Conservation (phyloP, 2,113 vertebrate species). For the Coreoperca whiteheadi region DNA sequence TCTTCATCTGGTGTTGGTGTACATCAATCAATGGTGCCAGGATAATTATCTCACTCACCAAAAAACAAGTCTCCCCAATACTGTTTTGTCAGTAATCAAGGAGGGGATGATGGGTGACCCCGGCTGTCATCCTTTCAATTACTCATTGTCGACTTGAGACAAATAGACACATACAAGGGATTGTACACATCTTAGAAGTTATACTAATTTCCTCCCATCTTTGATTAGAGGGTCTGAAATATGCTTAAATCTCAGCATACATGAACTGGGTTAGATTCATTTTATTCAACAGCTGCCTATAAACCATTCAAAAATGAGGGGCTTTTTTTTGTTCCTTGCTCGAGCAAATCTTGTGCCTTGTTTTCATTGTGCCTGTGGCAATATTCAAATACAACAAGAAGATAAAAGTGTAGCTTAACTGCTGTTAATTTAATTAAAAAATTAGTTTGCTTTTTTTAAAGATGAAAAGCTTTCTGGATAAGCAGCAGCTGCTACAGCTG, state of each 20-base stretch:
- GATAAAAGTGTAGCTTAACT: constrained; percentile 44
- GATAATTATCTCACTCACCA: constrained; percentile 33
- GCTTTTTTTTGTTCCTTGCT: neutral
- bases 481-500: constrained; percentile 12
- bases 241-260: neutral
- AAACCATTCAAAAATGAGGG: neutral
- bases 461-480: constrained; percentile 34
- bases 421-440: constrained; percentile 48
- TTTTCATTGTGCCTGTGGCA: constrained; percentile 36
- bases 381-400: constrained; percentile 43
- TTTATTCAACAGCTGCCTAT: neutral
- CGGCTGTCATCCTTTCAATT: constrained; percentile 22
- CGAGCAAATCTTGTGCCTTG: constrained; percentile 9
- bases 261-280: neutral
- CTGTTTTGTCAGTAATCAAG: constrained; percentile 37
- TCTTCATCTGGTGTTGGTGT: constrained; percentile 17
- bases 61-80: constrained; percentile 24
- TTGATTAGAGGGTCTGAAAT: neutral
- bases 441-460: constrained; percentile 24
- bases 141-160: constrained; percentile 31
- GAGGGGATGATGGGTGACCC: constrained; percentile 6
- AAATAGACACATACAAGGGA: constrained; percentile 8
- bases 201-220: neutral
- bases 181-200: constrained; percentile 9
- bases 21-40: neutral